Evolutionary conservation across 1,140 invertebrate genomes (phyloP), one percentile per base, ranked within the genome.

Genomic region (Belonocnema kinseyi): DNA sequence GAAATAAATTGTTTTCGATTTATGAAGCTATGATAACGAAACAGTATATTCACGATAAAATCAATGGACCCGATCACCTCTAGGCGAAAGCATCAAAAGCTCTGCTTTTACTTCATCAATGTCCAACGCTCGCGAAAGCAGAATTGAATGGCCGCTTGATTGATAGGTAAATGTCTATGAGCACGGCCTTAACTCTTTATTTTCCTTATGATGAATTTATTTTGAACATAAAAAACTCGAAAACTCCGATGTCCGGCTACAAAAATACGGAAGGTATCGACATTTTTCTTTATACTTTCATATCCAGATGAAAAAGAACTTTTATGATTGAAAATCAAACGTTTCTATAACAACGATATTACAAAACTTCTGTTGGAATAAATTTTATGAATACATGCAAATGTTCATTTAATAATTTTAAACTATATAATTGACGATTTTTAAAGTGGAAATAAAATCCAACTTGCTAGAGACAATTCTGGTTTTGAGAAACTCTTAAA

Each of bases 51-150:
- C n/a, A 14, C 6, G 58, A 66, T 66, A 40, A 66, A 66, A 66
- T 66, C 61, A 33, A 66, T 66, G 33, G n/a, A 17, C n/a, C 53
- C 17, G 17, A 19, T 54, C 53, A 54, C 61, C 61, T 66, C 21
- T 46, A 66, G 61, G 61, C 40, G 61, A 66, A 66, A 66, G 61
- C 61, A 33, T 66, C 21, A 66, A 61, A 61, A 16, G 56, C 56
- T 58, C 58, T 40, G 61, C 13, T 66, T 66, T 66, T 66, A 66
- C 61, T 66, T 66, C 61, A 66, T 66, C 61, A 66, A 66, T 66
- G 61, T 66, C 61, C 61, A 66, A 16, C 26, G 58, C 16, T 26
- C 58, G 58, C 58, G 16, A 66, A 61, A 61, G 58, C 58, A 33
- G 58, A 61, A 61, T 21, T 66, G 58, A 40, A 40, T 66, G 58